Evolutionary conservation across 2,113 vertebrate genomes (phyloP).

Genomic region (Silurus meridionalis): DNA sequence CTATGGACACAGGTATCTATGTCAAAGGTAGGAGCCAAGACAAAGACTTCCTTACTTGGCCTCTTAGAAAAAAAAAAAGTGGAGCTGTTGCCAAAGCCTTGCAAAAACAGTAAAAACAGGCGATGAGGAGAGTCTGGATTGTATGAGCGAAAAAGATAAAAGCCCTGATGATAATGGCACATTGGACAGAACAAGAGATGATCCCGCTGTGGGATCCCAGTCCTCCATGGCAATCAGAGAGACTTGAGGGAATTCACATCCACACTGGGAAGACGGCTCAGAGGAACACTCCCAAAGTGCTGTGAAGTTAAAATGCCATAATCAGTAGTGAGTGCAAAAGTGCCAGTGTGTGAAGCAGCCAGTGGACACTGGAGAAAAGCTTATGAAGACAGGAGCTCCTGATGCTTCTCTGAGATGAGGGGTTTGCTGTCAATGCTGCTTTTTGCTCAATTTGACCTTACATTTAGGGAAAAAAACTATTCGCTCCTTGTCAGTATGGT

Average conservation of each 20-base stretch:
- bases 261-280: constrained; percentile 11
- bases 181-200: constrained; percentile 24
- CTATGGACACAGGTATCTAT: constrained; percentile 42
- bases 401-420: constrained; percentile 21
- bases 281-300: constrained; percentile 26
- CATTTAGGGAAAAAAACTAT: neutral
- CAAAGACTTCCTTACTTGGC: constrained; percentile 30
- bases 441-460: neutral
- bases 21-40: constrained; percentile 16
- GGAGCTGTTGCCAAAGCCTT: neutral
- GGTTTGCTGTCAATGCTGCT: constrained; percentile 12
- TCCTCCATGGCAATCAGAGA: constrained; percentile 28
- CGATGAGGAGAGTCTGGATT: neutral
- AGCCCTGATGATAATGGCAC: constrained; percentile 25
- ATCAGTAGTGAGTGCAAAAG: constrained; percentile 23
- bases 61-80: constrained; percentile 3
- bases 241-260: constrained; percentile 41
- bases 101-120: constrained; percentile 2
- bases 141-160: neutral
- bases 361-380: constrained; percentile 17
- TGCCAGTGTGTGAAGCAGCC: constrained; percentile 4
- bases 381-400: constrained; percentile 23
- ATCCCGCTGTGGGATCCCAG: constrained; percentile 13
- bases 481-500: neutral
- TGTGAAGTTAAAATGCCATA: constrained; percentile 35